These are phyloP conservation scores for Athene cunicularia DNA, from an alignment of 2,113 vertebrate genomes.

Conservation along the genomic window DNA sequence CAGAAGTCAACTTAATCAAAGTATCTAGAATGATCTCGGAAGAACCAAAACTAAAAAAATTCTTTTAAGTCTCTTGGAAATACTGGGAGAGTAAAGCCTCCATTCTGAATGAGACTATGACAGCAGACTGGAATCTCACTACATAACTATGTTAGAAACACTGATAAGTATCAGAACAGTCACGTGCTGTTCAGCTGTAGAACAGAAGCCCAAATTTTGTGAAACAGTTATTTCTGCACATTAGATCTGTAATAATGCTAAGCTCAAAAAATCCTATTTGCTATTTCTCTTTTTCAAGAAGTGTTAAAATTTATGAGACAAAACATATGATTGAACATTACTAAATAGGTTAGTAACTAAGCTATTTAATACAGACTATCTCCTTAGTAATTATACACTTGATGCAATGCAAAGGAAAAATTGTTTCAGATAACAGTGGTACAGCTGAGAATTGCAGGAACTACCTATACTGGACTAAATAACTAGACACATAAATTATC, in stretches of 20 bases:
- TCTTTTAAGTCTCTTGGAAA: neutral
- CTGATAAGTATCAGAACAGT: neutral
- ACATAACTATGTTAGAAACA: neutral
- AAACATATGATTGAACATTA: neutral
- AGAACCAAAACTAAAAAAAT: neutral
- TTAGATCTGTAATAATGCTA: neutral
- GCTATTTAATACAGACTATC: neutral
- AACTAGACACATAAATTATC: neutral
- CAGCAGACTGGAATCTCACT: neutral
- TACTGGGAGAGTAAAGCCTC: neutral
- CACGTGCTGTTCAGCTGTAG: neutral
- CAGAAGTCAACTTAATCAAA: neutral
- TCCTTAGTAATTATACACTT: neutral
- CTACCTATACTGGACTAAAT: neutral
- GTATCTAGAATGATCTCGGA: neutral
- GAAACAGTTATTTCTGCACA: neutral
- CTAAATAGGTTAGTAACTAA: neutral
- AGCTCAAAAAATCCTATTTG: neutral
- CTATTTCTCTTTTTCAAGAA: neutral
- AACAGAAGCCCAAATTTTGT: neutral
- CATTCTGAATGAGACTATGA: neutral
- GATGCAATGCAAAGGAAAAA: neutral
- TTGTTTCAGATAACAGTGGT: neutral
- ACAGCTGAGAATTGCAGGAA: neutral
- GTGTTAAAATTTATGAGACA: neutral